Conservation (phyloP, 2,113 vertebrate species). For the Oreochromis aureus region DNA sequence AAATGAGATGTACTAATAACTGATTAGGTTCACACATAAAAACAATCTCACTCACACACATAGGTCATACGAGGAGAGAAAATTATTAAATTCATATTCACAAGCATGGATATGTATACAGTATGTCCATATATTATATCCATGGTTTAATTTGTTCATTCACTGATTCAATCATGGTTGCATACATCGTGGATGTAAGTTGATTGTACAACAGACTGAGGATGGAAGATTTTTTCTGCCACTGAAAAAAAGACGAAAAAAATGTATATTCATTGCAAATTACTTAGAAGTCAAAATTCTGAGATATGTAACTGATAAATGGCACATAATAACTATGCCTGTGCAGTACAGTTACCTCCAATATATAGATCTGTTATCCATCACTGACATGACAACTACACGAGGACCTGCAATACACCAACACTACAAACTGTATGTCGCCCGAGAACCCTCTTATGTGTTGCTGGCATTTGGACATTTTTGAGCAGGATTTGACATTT, state of each 20-base stretch:
- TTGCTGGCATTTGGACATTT: constrained; percentile 6
- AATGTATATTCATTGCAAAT: not conserved
- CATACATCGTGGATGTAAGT: not conserved
- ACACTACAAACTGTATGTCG: constrained; percentile 5
- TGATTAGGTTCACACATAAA: accelerated
- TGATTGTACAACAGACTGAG: not conserved
- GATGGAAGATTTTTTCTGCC: not conserved
- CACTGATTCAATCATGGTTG: not conserved
- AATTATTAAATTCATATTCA: not conserved
- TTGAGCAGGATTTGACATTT: constrained; percentile 33
- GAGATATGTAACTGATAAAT: not conserved
- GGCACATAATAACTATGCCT: not conserved
- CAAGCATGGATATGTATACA: not conserved
- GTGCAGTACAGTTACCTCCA: not conserved
- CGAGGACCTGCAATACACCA: not conserved
- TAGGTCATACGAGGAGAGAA: not conserved
- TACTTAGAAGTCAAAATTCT: not conserved
- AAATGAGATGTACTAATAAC: not conserved
- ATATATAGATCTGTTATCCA: not conserved
- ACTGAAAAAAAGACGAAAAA: not conserved
- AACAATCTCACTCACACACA: not conserved
- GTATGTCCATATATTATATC: accelerated
- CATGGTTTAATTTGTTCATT: accelerated
- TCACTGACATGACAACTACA: not conserved
- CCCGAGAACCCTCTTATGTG: not conserved